Percentiles rank a stretch among this genome's conserved stretches.
Conservation (phyloP, 1,140 invertebrate genomes). For the Drosophila bifasciata region DNA sequence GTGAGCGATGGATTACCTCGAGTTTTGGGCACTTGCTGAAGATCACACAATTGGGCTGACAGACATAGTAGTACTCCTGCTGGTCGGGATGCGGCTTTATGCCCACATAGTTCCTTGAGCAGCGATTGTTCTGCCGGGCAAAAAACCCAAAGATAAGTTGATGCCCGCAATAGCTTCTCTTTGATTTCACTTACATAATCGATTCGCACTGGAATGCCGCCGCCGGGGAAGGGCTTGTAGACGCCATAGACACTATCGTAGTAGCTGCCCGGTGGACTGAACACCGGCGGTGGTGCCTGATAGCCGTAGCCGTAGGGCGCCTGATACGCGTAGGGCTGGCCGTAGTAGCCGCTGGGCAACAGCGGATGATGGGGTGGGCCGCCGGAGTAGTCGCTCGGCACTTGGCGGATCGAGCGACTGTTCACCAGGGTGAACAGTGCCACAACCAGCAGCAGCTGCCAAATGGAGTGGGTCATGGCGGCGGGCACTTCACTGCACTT, state of each 20-base stretch:
- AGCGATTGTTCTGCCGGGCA: slow-evolving; percentile 69
- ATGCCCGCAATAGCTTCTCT: background rate
- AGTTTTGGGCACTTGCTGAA: slow-evolving; percentile 79
- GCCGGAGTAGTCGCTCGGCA: slow-evolving; percentile 12
- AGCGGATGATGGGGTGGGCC: slow-evolving; percentile 19
- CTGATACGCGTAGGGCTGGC: slow-evolving; percentile 41
- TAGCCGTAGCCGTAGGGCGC: slow-evolving; percentile 52
- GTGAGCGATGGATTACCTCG: slow-evolving; percentile 40
- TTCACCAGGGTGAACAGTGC: slow-evolving; percentile 24
- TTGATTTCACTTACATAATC: slow-evolving; percentile 64
- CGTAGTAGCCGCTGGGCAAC: slow-evolving; percentile 40
- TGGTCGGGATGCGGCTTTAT: slow-evolving; percentile 80
- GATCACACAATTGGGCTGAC: slow-evolving; percentile 74
- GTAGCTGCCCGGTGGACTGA: slow-evolving; percentile 53
- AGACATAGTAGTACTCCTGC: slow-evolving; percentile 83
- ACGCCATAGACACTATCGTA: slow-evolving; percentile 64
- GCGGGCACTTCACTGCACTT: slow-evolving; percentile 19
- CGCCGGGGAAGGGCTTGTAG: slow-evolving; percentile 73
- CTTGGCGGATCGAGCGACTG: slow-evolving; percentile 53
- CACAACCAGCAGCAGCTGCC: slow-evolving; percentile 44
- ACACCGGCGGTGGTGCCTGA: slow-evolving; percentile 41
- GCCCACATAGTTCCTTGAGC: slow-evolving; percentile 78
- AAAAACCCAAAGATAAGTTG: background rate
- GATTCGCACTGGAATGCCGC: slow-evolving; percentile 73
- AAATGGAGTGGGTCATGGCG: slow-evolving; percentile 52